Evolutionary conservation across 2,888 invertebrate genomes (phyloP).

Genomic region (Hetaerina titia): DNA sequence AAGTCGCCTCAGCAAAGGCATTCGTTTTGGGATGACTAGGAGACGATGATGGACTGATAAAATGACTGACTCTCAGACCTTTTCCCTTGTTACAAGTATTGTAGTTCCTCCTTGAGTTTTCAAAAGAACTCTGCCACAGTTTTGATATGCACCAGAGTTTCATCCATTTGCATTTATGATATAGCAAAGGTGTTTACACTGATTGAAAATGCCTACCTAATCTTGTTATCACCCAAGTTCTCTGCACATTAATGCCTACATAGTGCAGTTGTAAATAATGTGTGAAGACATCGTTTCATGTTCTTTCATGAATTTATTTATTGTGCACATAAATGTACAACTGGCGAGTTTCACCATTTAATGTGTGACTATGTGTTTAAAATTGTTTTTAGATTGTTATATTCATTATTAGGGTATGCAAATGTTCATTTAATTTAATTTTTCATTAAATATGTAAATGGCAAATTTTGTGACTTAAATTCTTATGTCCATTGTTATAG

Average conservation of each 20-base stretch:
- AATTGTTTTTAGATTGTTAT: not conserved
- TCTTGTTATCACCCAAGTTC: not conserved
- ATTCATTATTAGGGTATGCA: not conserved
- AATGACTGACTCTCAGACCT: not conserved
- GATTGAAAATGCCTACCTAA: not conserved
- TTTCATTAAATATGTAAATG: slow-evolving; percentile 4
- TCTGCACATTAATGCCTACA: not conserved
- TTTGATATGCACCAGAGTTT: not conserved
- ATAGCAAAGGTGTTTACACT: not conserved
- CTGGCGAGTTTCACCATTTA: not conserved
- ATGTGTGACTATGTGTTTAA: not conserved
- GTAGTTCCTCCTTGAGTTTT: slow-evolving; percentile 16
- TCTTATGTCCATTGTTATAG: not conserved
- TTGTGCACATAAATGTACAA: not conserved
- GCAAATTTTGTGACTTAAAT: not conserved
- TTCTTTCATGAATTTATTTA: slow-evolving; percentile 14
- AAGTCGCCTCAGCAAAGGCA: slow-evolving; percentile 39
- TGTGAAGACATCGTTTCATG: not conserved
- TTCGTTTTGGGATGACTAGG: slow-evolving; percentile 35
- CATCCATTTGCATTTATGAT: not conserved
- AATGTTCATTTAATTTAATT: not conserved
- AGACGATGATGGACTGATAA: slow-evolving; percentile 30
- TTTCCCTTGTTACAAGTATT: not conserved
- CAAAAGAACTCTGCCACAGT: not conserved
- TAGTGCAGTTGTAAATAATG: not conserved